Evolutionary conservation across 2,888 invertebrate species (phyloP), one percentile per base, ranked within the genome.

Genomic region (Sinopyrophorus schimmeli): DNA sequence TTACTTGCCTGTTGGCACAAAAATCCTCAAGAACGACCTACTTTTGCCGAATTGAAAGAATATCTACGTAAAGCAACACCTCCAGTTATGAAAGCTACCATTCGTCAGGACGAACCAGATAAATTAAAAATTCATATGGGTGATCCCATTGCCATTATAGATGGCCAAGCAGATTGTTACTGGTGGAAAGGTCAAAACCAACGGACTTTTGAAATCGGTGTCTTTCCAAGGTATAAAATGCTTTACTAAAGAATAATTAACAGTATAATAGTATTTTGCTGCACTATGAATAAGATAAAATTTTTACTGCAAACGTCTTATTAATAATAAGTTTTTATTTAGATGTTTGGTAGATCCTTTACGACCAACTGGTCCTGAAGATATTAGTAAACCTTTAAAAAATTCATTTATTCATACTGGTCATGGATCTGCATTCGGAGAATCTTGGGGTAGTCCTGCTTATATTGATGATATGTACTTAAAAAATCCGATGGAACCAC

Each of bases 101-200:
- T 78, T 39, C 73, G 77, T n/a, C 86, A 84, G 62, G 80, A 81
- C 20, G 87, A 89, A 56, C 75, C 82, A 17, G 89, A 85, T 18
- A 89, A 89, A 65, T 80, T 96, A 74, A 59, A 64, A 35, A 34
- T 95, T 38, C 86, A 89, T 49, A 79, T 83, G 1, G 91, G 90
- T 0, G 96, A 97, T 68, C 80, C 83, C 4, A 87, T 97, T 46
- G 87, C 89, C 5, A 83, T 97, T 27, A 88, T 96, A 56, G 94
- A 96, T 68, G 92, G 92, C 17, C 77, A 88, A 37, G 82, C 92
- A 0, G 95, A 97, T 60, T 77, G 90, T 53, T 92, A 90, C 66
- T 91, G 92, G 84, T 96, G 97, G 90, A 92, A 90, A 72, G 98
- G 97, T 1, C 98, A 98, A 74, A 94, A 92, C 72, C 89, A 91